Evolutionary conservation across 1,140 invertebrate species (phyloP).

Genomic region (Trichonephila inaurata): DNA sequence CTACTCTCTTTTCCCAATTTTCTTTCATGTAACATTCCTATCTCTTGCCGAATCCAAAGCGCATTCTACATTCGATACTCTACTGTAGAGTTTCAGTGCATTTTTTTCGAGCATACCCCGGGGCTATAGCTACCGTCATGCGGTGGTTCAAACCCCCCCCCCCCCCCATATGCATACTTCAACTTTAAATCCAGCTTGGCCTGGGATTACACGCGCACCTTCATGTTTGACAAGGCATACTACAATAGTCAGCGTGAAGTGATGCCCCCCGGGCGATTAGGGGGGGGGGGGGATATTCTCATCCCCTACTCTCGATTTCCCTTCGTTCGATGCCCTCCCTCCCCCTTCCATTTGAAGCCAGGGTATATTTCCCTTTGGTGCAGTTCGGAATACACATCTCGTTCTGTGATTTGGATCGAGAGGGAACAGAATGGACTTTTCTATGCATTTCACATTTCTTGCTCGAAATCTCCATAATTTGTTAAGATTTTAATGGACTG

Average conservation of each 20-base stretch:
- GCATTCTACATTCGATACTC: neutral
- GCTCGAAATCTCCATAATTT: too few species aligned
- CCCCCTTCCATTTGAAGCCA: neutral
- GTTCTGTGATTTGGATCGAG: neutral
- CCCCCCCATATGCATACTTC: conserved; percentile 28
- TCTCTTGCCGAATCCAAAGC: neutral
- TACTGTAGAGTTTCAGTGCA: neutral
- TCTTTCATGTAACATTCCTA: neutral
- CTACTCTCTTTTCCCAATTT: neutral
- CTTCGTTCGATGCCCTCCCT: neutral
- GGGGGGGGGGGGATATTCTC: neutral
- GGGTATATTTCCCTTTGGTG: conserved; percentile 27
- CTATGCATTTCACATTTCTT: too few species aligned
- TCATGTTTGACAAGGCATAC: conserved; percentile 49
- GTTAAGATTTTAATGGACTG: too few species aligned
- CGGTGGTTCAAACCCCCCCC: conserved; percentile 12
- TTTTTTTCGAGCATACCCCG: neutral
- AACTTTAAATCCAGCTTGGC: conserved; percentile 33
- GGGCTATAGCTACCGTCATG: conserved; percentile 17
- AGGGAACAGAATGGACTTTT: too few species aligned
- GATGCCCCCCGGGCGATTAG: conserved; percentile 53
- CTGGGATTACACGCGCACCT: conserved; percentile 42
- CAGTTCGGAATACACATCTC: neutral
- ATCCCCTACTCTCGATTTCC: conserved; percentile 7
- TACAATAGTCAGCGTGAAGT: conserved; percentile 41